Evolutionary conservation across 2,797 vertebrate genomes (phyloP).

Genomic region (Pseudocheirus occidentalis): DNA sequence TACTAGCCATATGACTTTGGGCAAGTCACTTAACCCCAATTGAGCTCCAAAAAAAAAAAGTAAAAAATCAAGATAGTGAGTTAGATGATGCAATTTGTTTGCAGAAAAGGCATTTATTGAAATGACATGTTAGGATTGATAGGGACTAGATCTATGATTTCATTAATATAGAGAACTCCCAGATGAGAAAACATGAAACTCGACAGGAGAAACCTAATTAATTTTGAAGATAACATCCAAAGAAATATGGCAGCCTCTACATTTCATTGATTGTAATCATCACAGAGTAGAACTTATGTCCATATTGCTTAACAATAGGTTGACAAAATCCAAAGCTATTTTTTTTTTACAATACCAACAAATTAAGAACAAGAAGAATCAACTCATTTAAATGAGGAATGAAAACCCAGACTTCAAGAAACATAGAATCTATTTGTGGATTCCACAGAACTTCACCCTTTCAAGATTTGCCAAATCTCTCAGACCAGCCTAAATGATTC

Average conservation of each 20-base stretch:
- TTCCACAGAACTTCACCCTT: slow-evolving; percentile 15
- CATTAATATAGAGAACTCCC: background rate
- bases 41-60: no score
- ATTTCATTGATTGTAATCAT: background rate
- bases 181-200: background rate
- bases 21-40: no score
- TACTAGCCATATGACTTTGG: no score
- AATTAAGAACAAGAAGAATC: background rate
- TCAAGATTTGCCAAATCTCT: slow-evolving; percentile 21
- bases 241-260: background rate
- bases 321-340: background rate
- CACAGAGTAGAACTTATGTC: background rate
- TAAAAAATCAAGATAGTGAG: no score
- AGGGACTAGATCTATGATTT: background rate
- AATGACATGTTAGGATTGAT: background rate
- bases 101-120: background rate
- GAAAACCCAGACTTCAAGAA: background rate
- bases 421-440: slow-evolving; percentile 1
- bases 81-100: background rate
- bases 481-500: background rate
- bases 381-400: background rate
- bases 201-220: background rate
- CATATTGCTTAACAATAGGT: background rate
- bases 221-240: background rate
- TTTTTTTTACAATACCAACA: background rate